Conservation (phyloP, 2,113 vertebrate species). For the Syngnathus scovelli region DNA sequence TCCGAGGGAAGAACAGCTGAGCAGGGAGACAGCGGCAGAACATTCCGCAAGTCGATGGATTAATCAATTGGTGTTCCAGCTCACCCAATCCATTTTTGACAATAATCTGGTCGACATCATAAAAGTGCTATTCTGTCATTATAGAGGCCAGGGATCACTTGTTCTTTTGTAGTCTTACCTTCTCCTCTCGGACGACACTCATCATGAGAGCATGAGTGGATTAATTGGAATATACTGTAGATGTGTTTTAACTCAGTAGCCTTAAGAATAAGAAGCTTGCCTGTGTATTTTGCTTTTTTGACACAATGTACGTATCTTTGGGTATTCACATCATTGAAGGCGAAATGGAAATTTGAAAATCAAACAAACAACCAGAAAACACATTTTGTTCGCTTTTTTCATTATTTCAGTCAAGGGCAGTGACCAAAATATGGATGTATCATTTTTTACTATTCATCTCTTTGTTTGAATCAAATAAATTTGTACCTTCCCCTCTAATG, state of each 20-base stretch:
- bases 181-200: slow-evolving; percentile 5
- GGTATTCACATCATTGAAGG: slow-evolving; percentile 6
- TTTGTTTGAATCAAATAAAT: slow-evolving; percentile 43
- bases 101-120: slow-evolving; percentile 71
- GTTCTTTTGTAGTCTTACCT: slow-evolving; percentile 13
- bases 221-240: slow-evolving; percentile 21
- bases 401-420: slow-evolving; percentile 39
- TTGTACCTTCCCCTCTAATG: slow-evolving; percentile 15
- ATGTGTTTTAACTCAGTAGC: slow-evolving; percentile 2
- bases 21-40: slow-evolving; percentile 45
- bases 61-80: slow-evolving; percentile 69
- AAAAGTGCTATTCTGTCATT: slow-evolving; percentile 63
- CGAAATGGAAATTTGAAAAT: not conserved
- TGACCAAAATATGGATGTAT: slow-evolving; percentile 57
- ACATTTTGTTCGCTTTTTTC: slow-evolving; percentile 12
- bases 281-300: slow-evolving; percentile 30
- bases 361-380: not conserved
- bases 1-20: slow-evolving; percentile 61
- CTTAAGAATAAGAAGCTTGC: slow-evolving; percentile 4
- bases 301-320: slow-evolving; percentile 15
- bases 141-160: slow-evolving; percentile 44
- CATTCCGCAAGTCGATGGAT: slow-evolving; percentile 65
- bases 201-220: slow-evolving; percentile 19
- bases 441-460: slow-evolving; percentile 52
- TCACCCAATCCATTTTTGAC: slow-evolving; percentile 60